phyloP scores from a whole-genome alignment of 2,113 vertebrate species.

The Megaceryle maxima region DNA sequence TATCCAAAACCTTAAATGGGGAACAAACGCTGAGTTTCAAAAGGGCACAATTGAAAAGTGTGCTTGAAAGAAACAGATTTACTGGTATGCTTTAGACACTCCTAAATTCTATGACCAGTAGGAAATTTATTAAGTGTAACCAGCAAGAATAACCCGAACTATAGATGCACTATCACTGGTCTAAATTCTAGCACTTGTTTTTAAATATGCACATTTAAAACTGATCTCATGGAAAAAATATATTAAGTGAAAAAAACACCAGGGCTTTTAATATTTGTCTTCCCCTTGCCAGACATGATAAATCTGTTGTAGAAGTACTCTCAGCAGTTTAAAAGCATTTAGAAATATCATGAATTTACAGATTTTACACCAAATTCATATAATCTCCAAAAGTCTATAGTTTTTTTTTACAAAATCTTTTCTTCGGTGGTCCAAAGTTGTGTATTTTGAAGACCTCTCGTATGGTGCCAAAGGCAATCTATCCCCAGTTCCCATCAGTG shows the following conservation, averaged over 20 bases:
- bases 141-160: not conserved
- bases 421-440: not conserved
- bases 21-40: not conserved
- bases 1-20: no score
- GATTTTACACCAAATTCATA: not conserved
- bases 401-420: not conserved
- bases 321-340: not conserved
- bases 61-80: not conserved
- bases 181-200: not conserved
- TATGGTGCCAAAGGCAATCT: no score
- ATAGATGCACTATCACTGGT: not conserved
- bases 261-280: not conserved
- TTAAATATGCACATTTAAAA: not conserved
- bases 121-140: not conserved
- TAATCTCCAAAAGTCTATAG: not conserved
- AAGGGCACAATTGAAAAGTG: not conserved
- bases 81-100: not conserved
- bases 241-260: not conserved
- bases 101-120: not conserved
- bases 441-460: not conserved
- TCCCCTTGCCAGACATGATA: not conserved
- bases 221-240: not conserved
- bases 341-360: not conserved
- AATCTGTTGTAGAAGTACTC: not conserved
- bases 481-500: accelerated